phyloP scores from a whole-genome alignment of 2,797 vertebrate genomes.

The Lateolabrax maculatus region DNA sequence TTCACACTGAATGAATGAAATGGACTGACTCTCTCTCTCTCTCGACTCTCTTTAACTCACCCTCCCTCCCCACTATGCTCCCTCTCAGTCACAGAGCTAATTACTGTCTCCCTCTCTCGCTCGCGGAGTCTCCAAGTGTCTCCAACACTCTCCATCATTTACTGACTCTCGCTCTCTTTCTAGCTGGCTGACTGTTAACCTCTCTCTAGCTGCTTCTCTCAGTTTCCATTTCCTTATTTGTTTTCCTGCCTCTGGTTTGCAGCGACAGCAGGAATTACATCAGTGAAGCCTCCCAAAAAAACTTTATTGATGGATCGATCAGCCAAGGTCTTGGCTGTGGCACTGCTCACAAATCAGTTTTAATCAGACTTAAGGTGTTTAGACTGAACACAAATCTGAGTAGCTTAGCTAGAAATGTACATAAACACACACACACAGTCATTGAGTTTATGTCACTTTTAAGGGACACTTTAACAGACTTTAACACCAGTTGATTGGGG shows the following conservation, averaged over 20 bases:
- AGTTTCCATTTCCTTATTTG: slow-evolving; percentile 17
- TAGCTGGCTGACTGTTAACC: slow-evolving; percentile 13
- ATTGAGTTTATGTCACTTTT: too few relatives aligned
- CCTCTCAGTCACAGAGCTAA: slow-evolving; percentile 43
- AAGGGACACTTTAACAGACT: too few relatives aligned
- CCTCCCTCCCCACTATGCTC: not conserved
- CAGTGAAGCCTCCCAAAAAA: not conserved
- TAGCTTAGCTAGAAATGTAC: too few relatives aligned
- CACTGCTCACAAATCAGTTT: not conserved
- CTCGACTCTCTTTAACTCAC: not conserved
- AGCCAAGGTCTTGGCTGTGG: not conserved
- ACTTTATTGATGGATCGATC: not conserved
- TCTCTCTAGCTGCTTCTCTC: not conserved
- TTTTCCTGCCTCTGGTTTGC: slow-evolving; percentile 5
- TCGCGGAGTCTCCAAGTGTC: slow-evolving; percentile 36
- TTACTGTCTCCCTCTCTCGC: slow-evolving; percentile 32
- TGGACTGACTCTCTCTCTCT: not conserved
- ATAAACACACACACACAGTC: too few relatives aligned
- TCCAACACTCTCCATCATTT: slow-evolving; percentile 35
- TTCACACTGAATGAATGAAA: not conserved
- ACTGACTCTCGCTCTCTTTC: slow-evolving; percentile 21
- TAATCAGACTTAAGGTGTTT: too few relatives aligned
- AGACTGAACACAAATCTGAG: not conserved
- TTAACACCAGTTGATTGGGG: too few relatives aligned
- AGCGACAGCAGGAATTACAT: slow-evolving; percentile 17